Conservation (phyloP, 2,888 invertebrate species). For the Flexamia atlantica region DNA sequence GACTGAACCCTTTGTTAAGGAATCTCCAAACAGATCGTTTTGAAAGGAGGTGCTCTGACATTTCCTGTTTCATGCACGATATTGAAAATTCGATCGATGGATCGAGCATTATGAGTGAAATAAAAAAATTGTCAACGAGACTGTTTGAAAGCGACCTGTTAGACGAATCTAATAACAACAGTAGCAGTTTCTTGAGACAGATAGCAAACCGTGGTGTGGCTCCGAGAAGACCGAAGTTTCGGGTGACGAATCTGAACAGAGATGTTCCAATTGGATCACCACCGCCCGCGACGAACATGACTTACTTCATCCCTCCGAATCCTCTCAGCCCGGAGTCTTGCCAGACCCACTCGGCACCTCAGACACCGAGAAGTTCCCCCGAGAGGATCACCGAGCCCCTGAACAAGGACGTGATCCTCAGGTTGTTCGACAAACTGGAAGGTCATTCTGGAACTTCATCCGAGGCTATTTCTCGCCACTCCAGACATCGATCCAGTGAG, state of each 20-base stretch:
- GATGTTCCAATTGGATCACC: constrained; percentile 84
- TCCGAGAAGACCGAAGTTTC: constrained; percentile 78
- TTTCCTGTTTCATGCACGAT: constrained; percentile 80
- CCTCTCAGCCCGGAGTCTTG: constrained; percentile 62
- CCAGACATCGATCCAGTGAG: constrained; percentile 24
- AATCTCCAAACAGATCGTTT: constrained; percentile 72
- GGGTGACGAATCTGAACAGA: constrained; percentile 82
- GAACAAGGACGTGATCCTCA: constrained; percentile 82
- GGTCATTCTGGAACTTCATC: not conserved
- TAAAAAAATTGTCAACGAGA: constrained; percentile 84
- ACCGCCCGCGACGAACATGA: constrained; percentile 67
- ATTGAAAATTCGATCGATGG: constrained; percentile 65
- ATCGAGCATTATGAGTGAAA: constrained; percentile 84
- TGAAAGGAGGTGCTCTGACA: constrained; percentile 88
- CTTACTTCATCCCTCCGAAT: constrained; percentile 67
- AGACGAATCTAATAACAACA: constrained; percentile 63
- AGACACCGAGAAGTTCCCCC: constrained; percentile 69
- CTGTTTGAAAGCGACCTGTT: constrained; percentile 65
- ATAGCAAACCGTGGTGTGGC: constrained; percentile 65
- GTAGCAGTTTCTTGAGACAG: constrained; percentile 61
- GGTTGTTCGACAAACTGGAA: constrained; percentile 58
- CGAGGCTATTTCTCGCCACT: constrained; percentile 3
- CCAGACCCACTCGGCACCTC: constrained; percentile 70
- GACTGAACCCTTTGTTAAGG: not conserved
- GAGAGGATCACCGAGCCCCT: constrained; percentile 64